These are phyloP conservation scores for Apoderus coryli DNA, from an alignment of 2,888 invertebrate species.

Conservation along the genomic window DNA sequence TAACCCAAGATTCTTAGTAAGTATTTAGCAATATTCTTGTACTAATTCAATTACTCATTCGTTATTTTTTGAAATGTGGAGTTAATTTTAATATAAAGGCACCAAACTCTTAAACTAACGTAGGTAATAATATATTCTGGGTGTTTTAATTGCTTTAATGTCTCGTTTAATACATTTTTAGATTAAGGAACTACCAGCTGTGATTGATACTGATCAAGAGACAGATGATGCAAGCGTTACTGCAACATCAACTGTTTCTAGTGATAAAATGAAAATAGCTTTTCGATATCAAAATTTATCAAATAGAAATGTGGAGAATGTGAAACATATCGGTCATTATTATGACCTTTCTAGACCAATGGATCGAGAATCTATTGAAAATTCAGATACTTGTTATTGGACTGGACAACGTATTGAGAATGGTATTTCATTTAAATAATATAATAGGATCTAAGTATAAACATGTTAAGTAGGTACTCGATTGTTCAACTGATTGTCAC, in stretches of 20 bases:
- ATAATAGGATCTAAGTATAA: too few species aligned
- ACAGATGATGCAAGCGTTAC: slow-evolving; percentile 15
- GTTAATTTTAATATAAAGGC: slow-evolving; percentile 5
- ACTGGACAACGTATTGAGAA: slow-evolving; percentile 26
- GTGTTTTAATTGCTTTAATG: slow-evolving; percentile 5
- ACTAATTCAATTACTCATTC: too few species aligned
- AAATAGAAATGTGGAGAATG: slow-evolving; percentile 33
- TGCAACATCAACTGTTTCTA: slow-evolving; percentile 17
- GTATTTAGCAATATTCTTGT: slow-evolving; percentile 22
- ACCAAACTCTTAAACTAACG: too few species aligned
- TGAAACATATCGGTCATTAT: slow-evolving; percentile 54
- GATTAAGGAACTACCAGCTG: slow-evolving; percentile 47
- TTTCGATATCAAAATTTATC: slow-evolving; percentile 76
- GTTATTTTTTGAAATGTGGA: slow-evolving; percentile 3
- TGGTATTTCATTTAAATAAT: slow-evolving; percentile 16
- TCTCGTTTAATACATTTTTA: slow-evolving; percentile 28
- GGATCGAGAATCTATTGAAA: slow-evolving; percentile 40
- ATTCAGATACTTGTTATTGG: slow-evolving; percentile 44
- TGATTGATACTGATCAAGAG: slow-evolving; percentile 33
- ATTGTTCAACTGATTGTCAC: too few species aligned
- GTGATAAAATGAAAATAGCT: slow-evolving; percentile 69
- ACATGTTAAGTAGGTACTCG: too few species aligned
- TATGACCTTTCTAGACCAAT: slow-evolving; percentile 70
- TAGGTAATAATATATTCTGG: too few species aligned
- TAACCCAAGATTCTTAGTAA: slow-evolving; percentile 47